Evolutionary conservation across 2,888 invertebrate genomes (phyloP), one percentile per base, ranked within the genome.

Genomic region (Atrina japonica): DNA sequence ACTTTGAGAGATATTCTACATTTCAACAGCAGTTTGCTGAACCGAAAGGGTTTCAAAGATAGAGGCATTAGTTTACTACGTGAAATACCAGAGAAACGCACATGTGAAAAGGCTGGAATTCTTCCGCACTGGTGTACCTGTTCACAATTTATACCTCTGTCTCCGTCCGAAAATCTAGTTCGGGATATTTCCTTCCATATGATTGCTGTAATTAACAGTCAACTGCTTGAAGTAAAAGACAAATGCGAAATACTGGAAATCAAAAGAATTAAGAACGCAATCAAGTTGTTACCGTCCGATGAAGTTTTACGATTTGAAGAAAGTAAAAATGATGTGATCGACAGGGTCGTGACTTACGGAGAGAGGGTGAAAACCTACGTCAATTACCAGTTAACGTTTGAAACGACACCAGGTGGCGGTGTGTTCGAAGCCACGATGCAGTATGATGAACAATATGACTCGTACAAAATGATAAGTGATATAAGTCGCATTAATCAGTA

Each of bases 1-100:
- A 96, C 96, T 0, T 89, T 97, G 59, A 74, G 91, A 14, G 95
- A 96, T 89, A 90, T 97, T 49, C 55, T 78, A 14, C 47, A 78
- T 63, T 82, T 82, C 49, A 58, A 76, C 21, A 71, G 75, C 29
- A 40, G 63, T 18, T 18, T 45, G 11, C 11, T n/a, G 29, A 11
- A 27, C 5, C 18, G 47, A n/a, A 52, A 41, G 18, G 21, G 29
- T 21, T 41, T 40, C 25, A 56, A 56, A 35, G 53, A 63, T 18
- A 50, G 65, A 53, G 65, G 65, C 11, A 60, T 65, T 0, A 70
- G 70, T 56, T 29, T 70, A 2, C 49, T 70, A 3, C 43, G 47
- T 16, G 66, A 70, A 50, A 50, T 70, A 16, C 66, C 70, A 2
- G 27, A 35, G 40, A 41, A 60, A 21, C 30, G 70, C 35, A 61